These are phyloP conservation scores for Sterna hirundo DNA, from an alignment of 2,113 vertebrate genomes.

Conservation along the genomic window DNA sequence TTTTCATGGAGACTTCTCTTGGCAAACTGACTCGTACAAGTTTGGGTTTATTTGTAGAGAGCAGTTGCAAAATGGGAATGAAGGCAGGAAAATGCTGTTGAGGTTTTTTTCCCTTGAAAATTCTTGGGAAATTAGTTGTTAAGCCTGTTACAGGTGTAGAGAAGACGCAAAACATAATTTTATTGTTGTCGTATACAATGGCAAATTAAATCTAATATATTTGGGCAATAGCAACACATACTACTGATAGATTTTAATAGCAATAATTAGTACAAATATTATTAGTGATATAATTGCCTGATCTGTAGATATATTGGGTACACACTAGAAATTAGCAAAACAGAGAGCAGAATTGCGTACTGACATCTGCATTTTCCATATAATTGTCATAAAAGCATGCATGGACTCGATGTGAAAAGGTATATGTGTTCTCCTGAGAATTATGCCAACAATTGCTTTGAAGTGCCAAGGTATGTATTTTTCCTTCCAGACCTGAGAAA, in stretches of 20 bases:
- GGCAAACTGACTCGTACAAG: neutral
- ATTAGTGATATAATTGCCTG: neutral
- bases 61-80: neutral
- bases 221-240: neutral
- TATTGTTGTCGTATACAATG: neutral
- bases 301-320: neutral
- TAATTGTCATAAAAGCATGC: neutral
- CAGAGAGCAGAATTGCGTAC: neutral
- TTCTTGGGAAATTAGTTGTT: neutral
- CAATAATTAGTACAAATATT: conserved; percentile 1
- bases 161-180: neutral
- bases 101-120: neutral
- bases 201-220: neutral
- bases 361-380: neutral
- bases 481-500: conserved; percentile 1
- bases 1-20: neutral
- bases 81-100: neutral
- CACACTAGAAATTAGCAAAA: neutral
- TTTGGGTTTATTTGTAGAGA: conserved; percentile 5
- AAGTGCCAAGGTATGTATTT: neutral
- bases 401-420: neutral
- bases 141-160: neutral
- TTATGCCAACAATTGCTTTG: neutral
- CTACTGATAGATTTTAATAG: neutral
- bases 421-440: neutral